Conservation (phyloP, 2,797 vertebrate species). For the Aulostomus chinensis region DNA sequence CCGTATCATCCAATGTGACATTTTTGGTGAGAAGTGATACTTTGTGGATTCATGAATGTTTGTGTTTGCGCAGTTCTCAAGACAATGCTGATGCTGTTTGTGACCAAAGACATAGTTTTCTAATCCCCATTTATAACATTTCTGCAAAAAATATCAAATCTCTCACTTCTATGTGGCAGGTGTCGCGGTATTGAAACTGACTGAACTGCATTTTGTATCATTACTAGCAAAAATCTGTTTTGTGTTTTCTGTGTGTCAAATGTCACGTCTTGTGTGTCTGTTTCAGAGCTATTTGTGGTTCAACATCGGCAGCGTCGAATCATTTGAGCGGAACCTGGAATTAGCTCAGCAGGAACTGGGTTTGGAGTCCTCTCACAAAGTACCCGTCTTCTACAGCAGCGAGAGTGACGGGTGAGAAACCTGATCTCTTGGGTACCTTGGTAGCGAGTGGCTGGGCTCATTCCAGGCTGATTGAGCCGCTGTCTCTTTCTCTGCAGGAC, state of each 20-base stretch:
- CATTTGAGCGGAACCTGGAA: conserved; percentile 94
- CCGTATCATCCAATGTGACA: no score
- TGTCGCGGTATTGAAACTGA: no score
- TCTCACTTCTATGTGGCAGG: no score
- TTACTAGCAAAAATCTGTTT: no score
- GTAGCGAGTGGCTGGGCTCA: neutral
- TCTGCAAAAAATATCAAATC: no score
- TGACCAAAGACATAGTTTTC: no score
- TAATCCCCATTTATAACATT: no score
- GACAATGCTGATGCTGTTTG: no score
- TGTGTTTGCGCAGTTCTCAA: no score
- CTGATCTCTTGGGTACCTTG: neutral
- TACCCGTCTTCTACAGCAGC: conserved; percentile 89
- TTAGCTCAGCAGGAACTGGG: conserved; percentile 84
- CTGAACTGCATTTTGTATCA: no score
- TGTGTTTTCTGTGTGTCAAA: neutral
- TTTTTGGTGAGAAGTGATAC: no score
- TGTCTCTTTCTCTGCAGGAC: conserved; percentile 67
- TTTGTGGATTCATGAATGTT: no score
- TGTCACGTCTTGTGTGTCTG: conserved; percentile 4
- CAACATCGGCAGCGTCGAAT: conserved; percentile 96
- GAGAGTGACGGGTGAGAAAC: conserved; percentile 91
- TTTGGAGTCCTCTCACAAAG: conserved; percentile 81
- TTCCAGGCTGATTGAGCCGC: neutral
- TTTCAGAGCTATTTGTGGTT: conserved; percentile 91